phyloP scores from a whole-genome alignment of 2,113 vertebrate genomes.

The Rattus rattus region DNA sequence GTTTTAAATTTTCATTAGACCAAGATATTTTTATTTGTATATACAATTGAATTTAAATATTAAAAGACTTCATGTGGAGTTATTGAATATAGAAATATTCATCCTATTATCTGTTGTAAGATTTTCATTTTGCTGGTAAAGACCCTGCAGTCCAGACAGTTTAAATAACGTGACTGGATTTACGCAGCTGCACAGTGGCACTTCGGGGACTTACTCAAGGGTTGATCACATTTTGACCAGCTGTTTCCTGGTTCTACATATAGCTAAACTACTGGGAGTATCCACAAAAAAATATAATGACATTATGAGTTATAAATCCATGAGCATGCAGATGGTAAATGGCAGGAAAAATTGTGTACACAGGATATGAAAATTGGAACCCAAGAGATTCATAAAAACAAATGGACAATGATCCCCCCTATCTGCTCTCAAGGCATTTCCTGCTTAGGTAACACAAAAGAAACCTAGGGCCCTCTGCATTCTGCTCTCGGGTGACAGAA shows the following conservation, averaged over 20 bases:
- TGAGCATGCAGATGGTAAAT: conserved; percentile 55
- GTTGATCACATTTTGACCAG: conserved; percentile 17
- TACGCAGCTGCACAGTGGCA: conserved; percentile 42
- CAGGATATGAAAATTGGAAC: conserved; percentile 42
- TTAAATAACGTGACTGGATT: conserved; percentile 28
- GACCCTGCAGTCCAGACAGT: conserved; percentile 4
- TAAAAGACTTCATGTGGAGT: not conserved
- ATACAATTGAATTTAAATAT: conserved; percentile 36
- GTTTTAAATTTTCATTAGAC: conserved; percentile 39
- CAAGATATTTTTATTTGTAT: conserved; percentile 3
- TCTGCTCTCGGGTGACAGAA: not conserved
- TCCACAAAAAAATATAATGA: not conserved
- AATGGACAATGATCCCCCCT: conserved; percentile 56
- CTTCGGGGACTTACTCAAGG: not conserved
- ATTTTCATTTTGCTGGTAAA: conserved; percentile 49
- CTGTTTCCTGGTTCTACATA: conserved; percentile 31
- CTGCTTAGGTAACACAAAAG: conserved; percentile 43
- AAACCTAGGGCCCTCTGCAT: not conserved
- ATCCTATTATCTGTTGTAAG: not conserved
- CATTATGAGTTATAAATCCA: conserved; percentile 41
- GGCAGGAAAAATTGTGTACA: conserved; percentile 41
- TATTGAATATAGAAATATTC: not conserved
- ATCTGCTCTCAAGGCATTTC: conserved; percentile 11
- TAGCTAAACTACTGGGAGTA: conserved; percentile 38
- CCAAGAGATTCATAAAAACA: conserved; percentile 48